Base-by-base conservation (phyloP, 2,888 invertebrate genomes). In the Hanleya hanleyi region DNA sequence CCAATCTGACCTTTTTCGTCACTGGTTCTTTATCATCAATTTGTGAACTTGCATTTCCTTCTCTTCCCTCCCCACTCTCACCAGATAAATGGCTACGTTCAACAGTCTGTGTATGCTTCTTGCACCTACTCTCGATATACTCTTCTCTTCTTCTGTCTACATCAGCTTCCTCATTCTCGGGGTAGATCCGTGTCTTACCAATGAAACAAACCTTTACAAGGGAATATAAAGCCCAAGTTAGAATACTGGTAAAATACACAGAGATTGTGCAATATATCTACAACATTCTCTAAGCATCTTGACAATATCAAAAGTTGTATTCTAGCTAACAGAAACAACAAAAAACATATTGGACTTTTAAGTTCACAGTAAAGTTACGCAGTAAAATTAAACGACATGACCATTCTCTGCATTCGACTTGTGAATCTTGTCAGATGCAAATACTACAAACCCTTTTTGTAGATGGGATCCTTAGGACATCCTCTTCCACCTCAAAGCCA, bases 391-490 rank as follows among this genome's bases (percentile, higher is more conserved):
- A n/a, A n/a, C n/a, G n/a, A n/a, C n/a, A n/a, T n/a, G n/a, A n/a
- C n/a, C n/a, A n/a, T n/a, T n/a, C n/a, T n/a, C n/a, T n/a, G n/a
- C n/a, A n/a, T n/a, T n/a, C n/a, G n/a, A n/a, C n/a, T n/a, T n/a
- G n/a, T n/a, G n/a, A n/a, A n/a, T n/a, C n/a, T n/a, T 15, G 47
- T 47, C 32, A 22, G 26, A 9, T 9, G 26, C 22, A 33, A 66
- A 38, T 15, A 4, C 26, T 15, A 18, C 96, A 95, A 80, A 95
- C 95, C 86, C 97, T 93, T 92, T 97, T 98, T 0, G 99, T 99
- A 65, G 99, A 99, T 5, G 99, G 99, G 87, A 99, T 99, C 89
- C 97, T 94, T 29, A 99, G 91, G 81, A 95, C 95, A 90, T 99
- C 99, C 65, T 93, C 91, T 73, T 93, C 88, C 0, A 94, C 94